These are phyloP conservation scores for Homalodisca vitripennis DNA, from an alignment of 1,140 invertebrate species.

Conservation along the genomic window DNA sequence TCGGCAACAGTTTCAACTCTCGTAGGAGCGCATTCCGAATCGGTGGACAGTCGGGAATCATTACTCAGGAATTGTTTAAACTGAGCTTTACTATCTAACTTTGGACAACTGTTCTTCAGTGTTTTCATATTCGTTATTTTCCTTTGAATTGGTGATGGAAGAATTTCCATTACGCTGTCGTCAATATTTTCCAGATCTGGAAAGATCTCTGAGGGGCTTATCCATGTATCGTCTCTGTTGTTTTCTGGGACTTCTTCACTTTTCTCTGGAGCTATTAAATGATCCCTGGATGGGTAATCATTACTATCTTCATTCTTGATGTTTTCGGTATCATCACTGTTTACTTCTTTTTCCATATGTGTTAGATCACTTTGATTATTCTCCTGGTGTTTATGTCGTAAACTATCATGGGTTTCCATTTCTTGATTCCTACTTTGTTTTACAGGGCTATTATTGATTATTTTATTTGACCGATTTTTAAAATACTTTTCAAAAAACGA, in stretches of 20 bases:
- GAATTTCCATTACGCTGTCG: conserved; percentile 21
- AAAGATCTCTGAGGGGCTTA: conserved; percentile 37
- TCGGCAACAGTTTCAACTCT: conserved; percentile 16
- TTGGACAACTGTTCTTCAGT: conserved; percentile 6
- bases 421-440: neutral
- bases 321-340: neutral
- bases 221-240: conserved; percentile 28
- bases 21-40: conserved; percentile 4
- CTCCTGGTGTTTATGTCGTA: neutral
- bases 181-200: conserved; percentile 37
- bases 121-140: neutral
- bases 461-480: conserved; percentile 2
- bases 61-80: neutral
- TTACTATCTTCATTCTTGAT: neutral
- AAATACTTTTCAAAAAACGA: conserved; percentile 37
- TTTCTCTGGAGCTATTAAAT: neutral
- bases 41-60: neutral
- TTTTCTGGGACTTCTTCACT: conserved; percentile 4
- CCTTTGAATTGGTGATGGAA: conserved; percentile 25
- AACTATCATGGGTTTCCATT: neutral
- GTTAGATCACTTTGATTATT: neutral
- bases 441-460: neutral
- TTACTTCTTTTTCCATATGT: neutral
- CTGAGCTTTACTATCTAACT: too few relatives aligned
- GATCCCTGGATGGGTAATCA: neutral